A percentile compares a stretch with the other conserved stretches of the same genome.
phyloP scores from a whole-genome alignment of 2,113 vertebrate genomes.

The Scomber colias region DNA sequence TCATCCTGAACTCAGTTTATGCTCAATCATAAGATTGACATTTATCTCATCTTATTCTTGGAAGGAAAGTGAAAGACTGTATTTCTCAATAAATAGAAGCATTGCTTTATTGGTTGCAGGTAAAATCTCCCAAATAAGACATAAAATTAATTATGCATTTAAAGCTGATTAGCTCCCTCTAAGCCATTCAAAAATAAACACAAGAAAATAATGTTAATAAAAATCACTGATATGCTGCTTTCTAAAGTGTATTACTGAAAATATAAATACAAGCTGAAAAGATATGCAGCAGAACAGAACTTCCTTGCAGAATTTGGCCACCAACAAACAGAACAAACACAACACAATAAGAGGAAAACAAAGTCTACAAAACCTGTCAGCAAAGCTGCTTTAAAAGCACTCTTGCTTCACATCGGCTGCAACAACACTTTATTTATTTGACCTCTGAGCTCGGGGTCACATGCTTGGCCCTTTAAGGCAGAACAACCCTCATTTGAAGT shows the following conservation, averaged over 20 bases:
- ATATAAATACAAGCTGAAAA: neutral
- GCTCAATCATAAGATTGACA: no score
- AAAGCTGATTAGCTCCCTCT: neutral
- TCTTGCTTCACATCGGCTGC: constrained; percentile 36
- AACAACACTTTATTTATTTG: constrained; percentile 67
- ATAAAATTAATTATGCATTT: no score
- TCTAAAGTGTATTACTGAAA: neutral
- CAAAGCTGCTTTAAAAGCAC: constrained; percentile 23
- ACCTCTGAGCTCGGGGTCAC: constrained; percentile 62
- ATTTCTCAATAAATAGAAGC: no score
- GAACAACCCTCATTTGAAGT: constrained; percentile 59
- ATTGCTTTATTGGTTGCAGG: no score
- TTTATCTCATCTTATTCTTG: no score
- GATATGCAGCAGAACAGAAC: neutral
- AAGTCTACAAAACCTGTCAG: neutral
- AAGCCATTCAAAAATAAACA: neutral
- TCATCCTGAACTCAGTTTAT: no score
- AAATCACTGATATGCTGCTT: neutral
- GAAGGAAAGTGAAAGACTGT: no score
- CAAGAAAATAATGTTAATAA: neutral
- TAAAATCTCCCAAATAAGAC: no score
- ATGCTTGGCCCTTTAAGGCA: constrained; percentile 42
- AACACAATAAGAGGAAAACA: constrained; percentile 3
- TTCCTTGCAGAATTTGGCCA: neutral
- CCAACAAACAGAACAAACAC: constrained; percentile 13